Conservation (phyloP, 2,888 invertebrate species). For the Lasioglossum leucozonium region DNA sequence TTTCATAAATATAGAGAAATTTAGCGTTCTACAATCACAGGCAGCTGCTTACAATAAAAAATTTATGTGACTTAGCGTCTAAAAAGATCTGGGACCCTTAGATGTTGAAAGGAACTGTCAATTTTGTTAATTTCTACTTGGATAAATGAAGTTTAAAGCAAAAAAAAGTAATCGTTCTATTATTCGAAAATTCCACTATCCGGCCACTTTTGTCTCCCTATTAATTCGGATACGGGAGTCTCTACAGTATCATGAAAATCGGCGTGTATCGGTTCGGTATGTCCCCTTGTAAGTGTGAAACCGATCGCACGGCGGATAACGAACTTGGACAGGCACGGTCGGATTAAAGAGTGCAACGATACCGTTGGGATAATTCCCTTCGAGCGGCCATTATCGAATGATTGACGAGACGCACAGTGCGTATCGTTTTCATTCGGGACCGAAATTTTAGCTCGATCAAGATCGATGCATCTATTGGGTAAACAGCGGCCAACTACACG, state of each 20-base stretch:
- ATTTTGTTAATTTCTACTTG: no score
- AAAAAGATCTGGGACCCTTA: no score
- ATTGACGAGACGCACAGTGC: constrained; percentile 41
- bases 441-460: constrained; percentile 36
- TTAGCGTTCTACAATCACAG: no score
- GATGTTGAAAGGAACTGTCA: no score
- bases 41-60: no score
- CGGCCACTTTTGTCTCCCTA: no score
- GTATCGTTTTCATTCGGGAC: constrained; percentile 27
- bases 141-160: no score
- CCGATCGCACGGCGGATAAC: constrained; percentile 22
- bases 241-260: neutral
- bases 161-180: no score
- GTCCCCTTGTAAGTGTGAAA: constrained; percentile 24
- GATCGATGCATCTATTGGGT: constrained; percentile 46
- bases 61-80: no score
- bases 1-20: no score
- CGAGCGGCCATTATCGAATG: constrained; percentile 38
- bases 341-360: constrained; percentile 44
- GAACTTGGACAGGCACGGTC: constrained; percentile 3
- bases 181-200: no score
- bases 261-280: neutral
- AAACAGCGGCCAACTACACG: constrained; percentile 36
- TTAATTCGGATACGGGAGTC: no score
- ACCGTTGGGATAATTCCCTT: constrained; percentile 36